Conservation (phyloP, 2,888 invertebrate genomes). For the Lomographa bimaculata region DNA sequence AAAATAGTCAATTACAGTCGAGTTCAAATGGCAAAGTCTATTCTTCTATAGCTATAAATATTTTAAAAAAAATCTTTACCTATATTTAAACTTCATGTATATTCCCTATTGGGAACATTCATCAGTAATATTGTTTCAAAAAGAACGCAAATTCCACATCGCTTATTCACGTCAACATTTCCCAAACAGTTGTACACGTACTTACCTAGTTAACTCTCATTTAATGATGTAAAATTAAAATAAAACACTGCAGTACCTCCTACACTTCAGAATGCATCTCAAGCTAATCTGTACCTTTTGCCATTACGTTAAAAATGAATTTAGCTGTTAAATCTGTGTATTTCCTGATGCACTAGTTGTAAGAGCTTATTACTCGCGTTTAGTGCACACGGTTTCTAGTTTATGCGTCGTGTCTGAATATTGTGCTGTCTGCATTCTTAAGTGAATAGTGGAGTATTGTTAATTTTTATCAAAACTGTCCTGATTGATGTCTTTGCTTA, state of each 20-base stretch:
- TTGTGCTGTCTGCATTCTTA: too few relatives aligned
- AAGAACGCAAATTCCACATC: background rate
- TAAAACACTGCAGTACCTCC: slow-evolving; percentile 4
- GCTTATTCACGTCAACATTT: background rate
- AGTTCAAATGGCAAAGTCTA: too few relatives aligned
- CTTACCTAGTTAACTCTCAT: too few relatives aligned
- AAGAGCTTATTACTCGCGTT: slow-evolving; percentile 14
- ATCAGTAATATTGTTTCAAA: too few relatives aligned
- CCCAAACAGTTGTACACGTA: slow-evolving; percentile 4
- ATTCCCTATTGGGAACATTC: too few relatives aligned
- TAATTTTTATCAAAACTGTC: too few relatives aligned
- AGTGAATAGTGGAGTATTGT: too few relatives aligned
- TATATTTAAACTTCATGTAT: too few relatives aligned
- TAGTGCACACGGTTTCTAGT: slow-evolving; percentile 7
- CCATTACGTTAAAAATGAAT: background rate
- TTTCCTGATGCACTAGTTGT: slow-evolving; percentile 25
- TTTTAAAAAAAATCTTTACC: too few relatives aligned
- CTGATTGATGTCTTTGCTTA: too few relatives aligned
- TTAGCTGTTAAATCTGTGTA: background rate
- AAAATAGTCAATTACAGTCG: too few relatives aligned
- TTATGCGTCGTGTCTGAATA: slow-evolving; percentile 9
- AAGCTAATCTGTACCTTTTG: background rate
- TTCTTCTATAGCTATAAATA: too few relatives aligned
- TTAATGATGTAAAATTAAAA: slow-evolving; percentile 5
- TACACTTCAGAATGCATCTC: background rate